Conservation (phyloP, 2,113 vertebrate genomes). For the Potamarius usumacintae region DNA sequence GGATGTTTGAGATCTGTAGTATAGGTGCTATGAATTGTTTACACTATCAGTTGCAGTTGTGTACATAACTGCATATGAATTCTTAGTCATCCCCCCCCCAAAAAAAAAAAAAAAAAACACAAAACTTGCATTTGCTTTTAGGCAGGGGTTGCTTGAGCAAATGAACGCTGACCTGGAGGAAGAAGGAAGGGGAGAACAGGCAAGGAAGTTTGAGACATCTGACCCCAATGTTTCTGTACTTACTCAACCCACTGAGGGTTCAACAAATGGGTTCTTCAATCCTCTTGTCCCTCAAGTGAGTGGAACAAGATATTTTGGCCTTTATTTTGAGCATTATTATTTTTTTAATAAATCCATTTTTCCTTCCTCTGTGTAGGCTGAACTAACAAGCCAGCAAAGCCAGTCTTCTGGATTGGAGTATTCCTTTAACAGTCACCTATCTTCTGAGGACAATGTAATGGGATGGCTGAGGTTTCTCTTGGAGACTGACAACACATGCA, state of each 20-base stretch:
- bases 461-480: constrained; percentile 71
- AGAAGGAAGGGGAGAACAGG: constrained; percentile 47
- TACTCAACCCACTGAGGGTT: constrained; percentile 25
- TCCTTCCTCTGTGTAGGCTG: constrained; percentile 52
- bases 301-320: not conserved
- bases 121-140: constrained; percentile 45
- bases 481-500: constrained; percentile 57
- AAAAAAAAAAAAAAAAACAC: too few species aligned
- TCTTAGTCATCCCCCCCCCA: too few species aligned
- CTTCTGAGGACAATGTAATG: constrained; percentile 60
- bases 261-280: constrained; percentile 38
- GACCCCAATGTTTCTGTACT: constrained; percentile 57
- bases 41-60: not conserved
- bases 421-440: constrained; percentile 60
- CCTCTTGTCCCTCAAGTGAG: constrained; percentile 39
- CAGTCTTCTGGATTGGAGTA: constrained; percentile 60
- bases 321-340: not conserved
- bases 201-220: constrained; percentile 54
- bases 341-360: not conserved
- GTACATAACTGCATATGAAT: too few species aligned
- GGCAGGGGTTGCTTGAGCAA: constrained; percentile 69
- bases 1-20: not conserved
- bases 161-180: constrained; percentile 66
- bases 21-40: not conserved
- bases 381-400: constrained; percentile 3